phyloP scores from a whole-genome alignment of 2,797 vertebrate species.

The Muscicapa comitata region DNA sequence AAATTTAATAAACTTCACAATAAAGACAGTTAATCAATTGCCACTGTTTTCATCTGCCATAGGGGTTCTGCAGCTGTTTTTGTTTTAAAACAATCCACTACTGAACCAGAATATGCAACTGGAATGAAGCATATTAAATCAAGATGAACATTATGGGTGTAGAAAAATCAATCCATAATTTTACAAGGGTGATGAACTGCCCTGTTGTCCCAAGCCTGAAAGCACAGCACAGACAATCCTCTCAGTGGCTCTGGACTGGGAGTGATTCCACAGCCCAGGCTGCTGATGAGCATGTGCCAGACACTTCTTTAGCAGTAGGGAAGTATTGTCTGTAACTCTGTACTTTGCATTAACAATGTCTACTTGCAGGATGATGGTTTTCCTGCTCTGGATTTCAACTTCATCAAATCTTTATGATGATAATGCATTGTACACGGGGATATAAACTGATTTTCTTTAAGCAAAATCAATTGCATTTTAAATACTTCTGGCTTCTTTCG shows the following conservation, averaged over 20 bases:
- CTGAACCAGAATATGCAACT: neutral
- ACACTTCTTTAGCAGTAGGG: neutral
- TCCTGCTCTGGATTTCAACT: neutral
- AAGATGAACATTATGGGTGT: neutral
- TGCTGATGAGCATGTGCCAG: accelerated
- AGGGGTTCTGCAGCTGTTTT: neutral
- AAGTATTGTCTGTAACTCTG: neutral
- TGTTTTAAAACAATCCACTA: neutral
- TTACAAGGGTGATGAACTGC: neutral
- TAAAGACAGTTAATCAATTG: slow-evolving; percentile 14
- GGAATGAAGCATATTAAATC: neutral
- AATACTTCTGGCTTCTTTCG: neutral
- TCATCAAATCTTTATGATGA: neutral
- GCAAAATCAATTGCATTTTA: neutral
- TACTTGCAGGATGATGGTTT: neutral
- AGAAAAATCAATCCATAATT: neutral
- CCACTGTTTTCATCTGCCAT: neutral
- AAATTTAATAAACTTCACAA: slow-evolving; percentile 5
- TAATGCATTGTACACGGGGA: neutral
- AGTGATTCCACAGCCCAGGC: neutral
- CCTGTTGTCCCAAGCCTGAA: neutral
- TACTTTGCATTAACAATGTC: neutral
- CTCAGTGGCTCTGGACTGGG: neutral
- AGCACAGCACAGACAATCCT: neutral
- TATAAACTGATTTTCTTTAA: neutral